Evolutionary conservation across 2,888 invertebrate species (phyloP).

Genomic region (Yponomeuta cagnagella): DNA sequence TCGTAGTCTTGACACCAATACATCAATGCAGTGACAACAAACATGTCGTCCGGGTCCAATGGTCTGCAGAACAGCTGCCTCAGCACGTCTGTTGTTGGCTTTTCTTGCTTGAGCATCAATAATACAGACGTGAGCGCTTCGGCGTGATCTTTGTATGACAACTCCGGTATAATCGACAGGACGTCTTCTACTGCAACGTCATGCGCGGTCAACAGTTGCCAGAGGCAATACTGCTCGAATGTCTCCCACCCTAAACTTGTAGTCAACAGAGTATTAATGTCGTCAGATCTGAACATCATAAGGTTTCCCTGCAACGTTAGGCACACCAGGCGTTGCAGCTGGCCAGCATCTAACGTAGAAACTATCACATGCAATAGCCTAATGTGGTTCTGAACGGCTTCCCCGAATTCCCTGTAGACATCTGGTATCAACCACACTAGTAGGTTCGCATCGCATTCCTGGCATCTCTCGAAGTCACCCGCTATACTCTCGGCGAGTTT

Average conservation of each 20-base stretch:
- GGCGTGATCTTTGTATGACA: constrained; percentile 89
- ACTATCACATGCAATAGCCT: constrained; percentile 92
- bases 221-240: constrained; percentile 96
- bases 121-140: constrained; percentile 95
- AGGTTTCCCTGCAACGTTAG: constrained; percentile 92
- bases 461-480: constrained; percentile 90
- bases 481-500: constrained; percentile 84
- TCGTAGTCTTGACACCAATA: constrained; percentile 96
- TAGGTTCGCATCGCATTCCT: constrained; percentile 91
- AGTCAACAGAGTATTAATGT: constrained; percentile 83
- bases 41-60: constrained; percentile 86
- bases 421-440: constrained; percentile 95
- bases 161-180: constrained; percentile 82
- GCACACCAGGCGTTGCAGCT: constrained; percentile 93
- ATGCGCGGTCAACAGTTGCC: constrained; percentile 96
- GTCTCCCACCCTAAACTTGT: constrained; percentile 96
- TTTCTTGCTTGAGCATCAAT: constrained; percentile 93
- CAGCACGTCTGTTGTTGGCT: constrained; percentile 90
- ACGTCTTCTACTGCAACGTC: constrained; percentile 95
- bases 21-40: constrained; percentile 93
- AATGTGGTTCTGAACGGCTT: constrained; percentile 90
- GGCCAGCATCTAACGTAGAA: constrained; percentile 91
- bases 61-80: constrained; percentile 87
- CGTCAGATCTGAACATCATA: constrained; percentile 87
- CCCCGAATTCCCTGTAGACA: constrained; percentile 92